Evolutionary conservation across 2,797 vertebrate species (phyloP), one percentile per base, ranked within the genome.

Genomic region (Falco cherrug): DNA sequence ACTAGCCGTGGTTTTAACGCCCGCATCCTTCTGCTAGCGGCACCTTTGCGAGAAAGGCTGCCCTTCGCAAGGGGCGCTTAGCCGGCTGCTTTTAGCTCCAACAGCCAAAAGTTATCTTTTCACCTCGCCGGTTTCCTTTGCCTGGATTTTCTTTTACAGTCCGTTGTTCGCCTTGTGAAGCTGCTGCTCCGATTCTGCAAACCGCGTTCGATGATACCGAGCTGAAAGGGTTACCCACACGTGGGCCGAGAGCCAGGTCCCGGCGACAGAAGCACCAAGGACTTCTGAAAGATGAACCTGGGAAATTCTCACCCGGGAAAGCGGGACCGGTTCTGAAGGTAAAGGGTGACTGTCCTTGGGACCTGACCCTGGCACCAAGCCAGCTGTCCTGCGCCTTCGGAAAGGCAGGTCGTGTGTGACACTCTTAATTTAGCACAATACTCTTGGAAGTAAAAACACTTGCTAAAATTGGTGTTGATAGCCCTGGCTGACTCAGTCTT

Each of bases 211-310:
- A n/a, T 35, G 37, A 39, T 39, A 39, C 37, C 37, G 37, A 39
- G 37, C 37, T 39, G 37, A 39, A 39, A 39, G 37, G 37, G 37
- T 39, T 39, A 87, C 65, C 97, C 83, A 67, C 92, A 37, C 29
- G 41, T 26, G 93, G 87, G 90, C 93, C 80, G 9, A 88, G 94
- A 73, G 89, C 67, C 47, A 75, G 82, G 39, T n/a, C 47, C 21
- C 91, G 96, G 64, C 95, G 95, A 6, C 96, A 96, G 76, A 97
- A 87, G 54, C 63, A 89, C 73, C 95, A 94, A 29, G 93, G 95
- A 29, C 94, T 98, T 33, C 93, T 98, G 73, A 97, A 98, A 80
- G 98, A 98, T 78, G 87, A 96, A 65, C 97, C 94, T 6, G 76
- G 70, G 87, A 98, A 97, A 71, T 90, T 82, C 59, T 97, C 97